A percentile compares a stretch with the other conserved stretches of the same genome.
phyloP scores from a whole-genome alignment of 2,888 invertebrate genomes.

The Baronia brevicornis region DNA sequence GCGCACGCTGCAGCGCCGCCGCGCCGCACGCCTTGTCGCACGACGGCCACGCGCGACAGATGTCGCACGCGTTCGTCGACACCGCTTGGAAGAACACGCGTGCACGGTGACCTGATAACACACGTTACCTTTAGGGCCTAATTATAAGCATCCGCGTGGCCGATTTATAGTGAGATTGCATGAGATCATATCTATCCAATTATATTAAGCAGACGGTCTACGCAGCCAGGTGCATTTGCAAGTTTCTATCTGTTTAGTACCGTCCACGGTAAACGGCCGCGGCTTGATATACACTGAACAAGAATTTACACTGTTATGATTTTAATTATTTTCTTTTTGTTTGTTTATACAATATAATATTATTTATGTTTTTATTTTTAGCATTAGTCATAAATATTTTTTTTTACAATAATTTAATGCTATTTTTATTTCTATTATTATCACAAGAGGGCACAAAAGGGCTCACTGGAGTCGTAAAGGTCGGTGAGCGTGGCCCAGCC shows the following conservation, averaged over 20 bases:
- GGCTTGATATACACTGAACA: no score
- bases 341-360: no score
- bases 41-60: constrained; percentile 79
- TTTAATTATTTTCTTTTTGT: no score
- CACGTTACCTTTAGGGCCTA: not conserved
- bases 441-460: constrained; percentile 2
- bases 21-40: constrained; percentile 58
- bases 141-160: not conserved
- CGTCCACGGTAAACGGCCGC: no score
- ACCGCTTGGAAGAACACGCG: constrained; percentile 87
- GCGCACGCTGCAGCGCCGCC: constrained; percentile 33
- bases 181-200: not conserved
- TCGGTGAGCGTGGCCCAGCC: constrained; percentile 91
- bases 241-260: no score
- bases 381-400: not conserved
- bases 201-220: no score
- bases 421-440: no score
- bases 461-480: constrained; percentile 93
- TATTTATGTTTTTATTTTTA: no score
- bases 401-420: not conserved
- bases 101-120: constrained; percentile 81
- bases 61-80: constrained; percentile 84
- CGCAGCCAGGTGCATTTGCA: no score
- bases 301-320: no score
- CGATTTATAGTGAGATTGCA: not conserved